Conservation (phyloP, 2,113 vertebrate genomes). For the Cynopterus brachyotis region DNA sequence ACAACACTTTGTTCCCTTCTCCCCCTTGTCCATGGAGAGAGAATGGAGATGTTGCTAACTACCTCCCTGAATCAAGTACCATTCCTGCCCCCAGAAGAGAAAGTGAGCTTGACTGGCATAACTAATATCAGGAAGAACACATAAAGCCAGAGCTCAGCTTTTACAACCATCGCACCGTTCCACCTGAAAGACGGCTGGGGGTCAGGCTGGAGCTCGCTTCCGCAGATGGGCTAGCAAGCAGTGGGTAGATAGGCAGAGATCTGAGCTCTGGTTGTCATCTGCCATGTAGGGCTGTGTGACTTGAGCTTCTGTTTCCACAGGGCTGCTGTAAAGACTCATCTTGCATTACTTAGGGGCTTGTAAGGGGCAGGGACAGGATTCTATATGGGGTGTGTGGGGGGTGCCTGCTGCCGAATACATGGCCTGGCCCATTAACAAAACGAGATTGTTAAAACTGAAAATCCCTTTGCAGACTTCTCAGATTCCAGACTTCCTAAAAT, state of each 20-base stretch:
- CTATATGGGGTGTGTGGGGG: not conserved
- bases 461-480: not conserved
- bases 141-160: not conserved
- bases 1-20: not conserved
- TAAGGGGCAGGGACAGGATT: not conserved
- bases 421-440: not conserved
- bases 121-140: not conserved
- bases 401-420: not conserved
- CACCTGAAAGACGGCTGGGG: not conserved
- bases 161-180: not conserved
- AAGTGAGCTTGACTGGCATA: not conserved
- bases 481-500: constrained; percentile 12
- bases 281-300: not conserved
- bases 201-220: not conserved
- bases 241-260: fast-evolving
- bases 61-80: not conserved
- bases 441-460: not conserved
- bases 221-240: fast-evolving
- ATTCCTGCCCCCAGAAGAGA: not conserved
- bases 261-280: not conserved
- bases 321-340: not conserved
- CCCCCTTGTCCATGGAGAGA: not conserved
- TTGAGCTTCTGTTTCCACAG: not conserved
- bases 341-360: not conserved
- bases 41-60: not conserved